A percentile compares a stretch with the other conserved stretches of the same genome.
These are phyloP conservation scores for Onychomys leucogaster DNA, from an alignment of 2,797 vertebrate genomes.

Conservation along the genomic window DNA sequence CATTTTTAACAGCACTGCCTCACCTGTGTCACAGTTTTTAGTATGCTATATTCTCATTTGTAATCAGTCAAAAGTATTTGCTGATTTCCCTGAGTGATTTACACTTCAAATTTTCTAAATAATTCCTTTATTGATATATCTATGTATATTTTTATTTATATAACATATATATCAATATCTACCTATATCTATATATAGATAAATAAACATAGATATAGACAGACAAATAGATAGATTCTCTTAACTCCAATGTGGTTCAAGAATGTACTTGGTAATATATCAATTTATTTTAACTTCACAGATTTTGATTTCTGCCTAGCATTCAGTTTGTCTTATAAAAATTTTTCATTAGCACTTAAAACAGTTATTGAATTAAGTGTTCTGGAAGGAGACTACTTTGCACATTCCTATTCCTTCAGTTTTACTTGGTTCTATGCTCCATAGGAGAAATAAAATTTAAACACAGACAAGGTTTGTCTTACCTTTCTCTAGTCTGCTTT, in stretches of 20 bases:
- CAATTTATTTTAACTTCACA: neutral
- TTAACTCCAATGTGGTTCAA: neutral
- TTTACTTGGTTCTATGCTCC: neutral
- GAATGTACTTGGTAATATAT: neutral
- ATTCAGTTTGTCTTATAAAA: neutral
- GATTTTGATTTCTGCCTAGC: neutral
- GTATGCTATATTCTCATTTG: neutral
- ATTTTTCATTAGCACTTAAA: neutral
- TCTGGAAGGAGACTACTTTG: neutral
- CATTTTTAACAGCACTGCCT: accelerated
- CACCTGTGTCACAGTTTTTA: neutral
- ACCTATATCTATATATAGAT: too few relatives aligned
- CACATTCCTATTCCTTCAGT: neutral
- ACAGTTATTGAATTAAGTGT: neutral
- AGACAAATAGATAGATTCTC: neutral
- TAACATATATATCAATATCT: too few relatives aligned
- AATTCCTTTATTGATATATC: neutral
- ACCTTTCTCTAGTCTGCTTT: neutral
- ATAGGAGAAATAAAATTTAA: neutral
- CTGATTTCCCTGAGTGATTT: neutral
- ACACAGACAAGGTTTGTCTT: neutral
- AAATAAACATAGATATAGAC: neutral
- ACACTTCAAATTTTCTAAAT: neutral
- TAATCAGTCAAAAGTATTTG: neutral
- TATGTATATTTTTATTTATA: neutral